These are phyloP conservation scores for Drosophila paulistorum DNA, from an alignment of 1,140 invertebrate genomes.

Conservation along the genomic window DNA sequence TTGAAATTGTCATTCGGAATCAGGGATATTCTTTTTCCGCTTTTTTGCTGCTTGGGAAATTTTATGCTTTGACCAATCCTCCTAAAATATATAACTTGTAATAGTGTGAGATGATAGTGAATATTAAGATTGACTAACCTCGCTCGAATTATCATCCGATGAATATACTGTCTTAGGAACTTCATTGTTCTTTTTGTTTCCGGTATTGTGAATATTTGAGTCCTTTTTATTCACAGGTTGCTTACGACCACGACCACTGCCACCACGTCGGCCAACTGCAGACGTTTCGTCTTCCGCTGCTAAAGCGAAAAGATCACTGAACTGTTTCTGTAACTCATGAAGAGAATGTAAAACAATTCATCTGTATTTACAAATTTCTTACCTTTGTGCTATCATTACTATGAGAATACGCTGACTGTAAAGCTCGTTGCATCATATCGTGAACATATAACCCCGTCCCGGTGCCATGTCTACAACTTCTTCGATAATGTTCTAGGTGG, in stretches of 20 bases:
- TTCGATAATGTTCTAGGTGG: conserved; percentile 95
- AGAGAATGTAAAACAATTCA: background rate
- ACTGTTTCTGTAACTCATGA: conserved; percentile 89
- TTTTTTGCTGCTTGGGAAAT: conserved; percentile 74
- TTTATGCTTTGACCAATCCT: conserved; percentile 81
- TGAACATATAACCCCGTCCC: conserved; percentile 86
- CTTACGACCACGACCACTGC: conserved; percentile 78
- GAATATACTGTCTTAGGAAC: conserved; percentile 77
- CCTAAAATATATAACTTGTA: conserved; percentile 46
- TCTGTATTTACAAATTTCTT: conserved; percentile 34
- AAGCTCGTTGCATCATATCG: conserved; percentile 94
- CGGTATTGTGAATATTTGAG: conserved; percentile 68
- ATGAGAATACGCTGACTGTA: conserved; percentile 90
- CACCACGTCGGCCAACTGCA: conserved; percentile 75
- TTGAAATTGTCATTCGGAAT: conserved; percentile 80
- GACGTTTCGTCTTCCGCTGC: conserved; percentile 92
- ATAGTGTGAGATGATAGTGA: background rate
- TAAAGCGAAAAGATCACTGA: conserved; percentile 94
- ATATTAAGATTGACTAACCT: conserved; percentile 34
- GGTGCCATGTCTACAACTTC: conserved; percentile 87
- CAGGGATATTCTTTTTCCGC: conserved; percentile 78
- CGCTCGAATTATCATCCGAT: conserved; percentile 80
- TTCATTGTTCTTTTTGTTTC: conserved; percentile 77
- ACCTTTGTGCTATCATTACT: conserved; percentile 90
- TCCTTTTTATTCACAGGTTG: conserved; percentile 79